A percentile compares a stretch with the other conserved stretches of the same genome.
Evolutionary conservation across 2,113 vertebrate species (phyloP).

Genomic region (Chlorodrepanis virens): DNA sequence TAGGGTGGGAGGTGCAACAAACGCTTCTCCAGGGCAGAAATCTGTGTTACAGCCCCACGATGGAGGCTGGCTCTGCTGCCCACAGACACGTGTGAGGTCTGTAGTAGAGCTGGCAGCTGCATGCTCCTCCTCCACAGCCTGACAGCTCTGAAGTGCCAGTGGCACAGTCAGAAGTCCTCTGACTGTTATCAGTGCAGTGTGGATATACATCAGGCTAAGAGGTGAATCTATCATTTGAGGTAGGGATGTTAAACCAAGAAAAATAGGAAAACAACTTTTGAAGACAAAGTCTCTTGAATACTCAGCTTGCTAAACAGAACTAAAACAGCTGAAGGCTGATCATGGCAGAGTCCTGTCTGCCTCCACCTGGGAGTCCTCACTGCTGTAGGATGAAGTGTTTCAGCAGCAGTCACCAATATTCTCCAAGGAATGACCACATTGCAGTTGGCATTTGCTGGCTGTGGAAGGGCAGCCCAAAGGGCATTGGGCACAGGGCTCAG

Average conservation of each 20-base stretch:
- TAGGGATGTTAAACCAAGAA: not conserved
- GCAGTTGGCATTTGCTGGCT: not conserved
- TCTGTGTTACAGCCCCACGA: rapidly evolving
- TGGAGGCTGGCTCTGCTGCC: not conserved
- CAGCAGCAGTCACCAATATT: not conserved
- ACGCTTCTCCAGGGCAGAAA: not conserved
- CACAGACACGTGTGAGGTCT: not conserved
- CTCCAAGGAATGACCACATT: rapidly evolving
- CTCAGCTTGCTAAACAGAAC: not conserved
- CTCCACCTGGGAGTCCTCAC: rapidly evolving
- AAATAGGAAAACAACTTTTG: not conserved
- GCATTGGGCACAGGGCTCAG: not conserved
- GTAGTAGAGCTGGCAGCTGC: not conserved
- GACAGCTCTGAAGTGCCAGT: not conserved
- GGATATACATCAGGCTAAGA: not conserved
- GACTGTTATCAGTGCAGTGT: not conserved
- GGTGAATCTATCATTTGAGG: not conserved
- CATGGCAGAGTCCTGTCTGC: not conserved
- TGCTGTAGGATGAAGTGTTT: rapidly evolving
- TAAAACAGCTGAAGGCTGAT: not conserved
- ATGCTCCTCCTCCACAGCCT: not conserved
- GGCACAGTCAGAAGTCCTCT: not conserved
- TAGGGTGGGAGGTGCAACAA: not conserved
- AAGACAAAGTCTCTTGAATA: not conserved
- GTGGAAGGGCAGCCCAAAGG: not conserved